A percentile compares a stretch with the other conserved stretches of the same genome.
Conservation (phyloP, 2,113 vertebrate genomes). For the Genyomyrus donnyi region DNA sequence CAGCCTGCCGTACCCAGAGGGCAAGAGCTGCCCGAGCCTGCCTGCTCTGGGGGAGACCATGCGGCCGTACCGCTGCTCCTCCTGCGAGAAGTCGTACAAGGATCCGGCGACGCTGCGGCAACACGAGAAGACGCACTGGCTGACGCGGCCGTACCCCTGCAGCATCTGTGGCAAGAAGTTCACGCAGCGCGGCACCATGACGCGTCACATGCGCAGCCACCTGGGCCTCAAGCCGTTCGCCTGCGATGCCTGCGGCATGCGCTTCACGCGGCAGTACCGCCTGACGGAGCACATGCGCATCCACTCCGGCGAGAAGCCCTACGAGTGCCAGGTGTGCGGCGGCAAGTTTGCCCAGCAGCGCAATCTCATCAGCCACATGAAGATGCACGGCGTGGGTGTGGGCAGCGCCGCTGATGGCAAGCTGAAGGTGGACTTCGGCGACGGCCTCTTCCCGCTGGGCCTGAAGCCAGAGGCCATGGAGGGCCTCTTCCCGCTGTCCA, state of each 20-base stretch:
- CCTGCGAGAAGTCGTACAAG: slow-evolving; percentile 96
- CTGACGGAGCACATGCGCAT: slow-evolving; percentile 99
- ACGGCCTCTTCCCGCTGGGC: slow-evolving; percentile 85
- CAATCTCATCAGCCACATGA: slow-evolving; percentile 99
- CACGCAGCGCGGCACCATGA: slow-evolving; percentile 98
- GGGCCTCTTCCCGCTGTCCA: slow-evolving; percentile 87
- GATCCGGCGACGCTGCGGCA: slow-evolving; percentile 93
- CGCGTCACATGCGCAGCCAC: slow-evolving; percentile 98
- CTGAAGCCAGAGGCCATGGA: slow-evolving; percentile 90
- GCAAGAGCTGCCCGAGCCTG: slow-evolving; percentile 53
- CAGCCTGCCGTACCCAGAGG: slow-evolving; percentile 67
- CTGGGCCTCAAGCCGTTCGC: slow-evolving; percentile 96
- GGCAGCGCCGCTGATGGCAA: slow-evolving; percentile 69
- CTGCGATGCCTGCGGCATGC: slow-evolving; percentile 97
- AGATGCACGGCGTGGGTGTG: slow-evolving; percentile 87
- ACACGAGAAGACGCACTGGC: slow-evolving; percentile 98
- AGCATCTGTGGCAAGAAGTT: slow-evolving; percentile 99
- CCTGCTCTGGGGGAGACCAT: slow-evolving; percentile 73
- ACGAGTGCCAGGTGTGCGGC: slow-evolving; percentile 95
- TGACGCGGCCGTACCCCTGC: slow-evolving; percentile 94
- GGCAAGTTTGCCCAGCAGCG: slow-evolving; percentile 98
- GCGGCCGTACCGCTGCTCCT: slow-evolving; percentile 87
- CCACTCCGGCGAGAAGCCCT: slow-evolving; percentile 97
- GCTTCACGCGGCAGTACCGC: slow-evolving; percentile 97
- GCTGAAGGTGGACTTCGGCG: slow-evolving; percentile 84